A percentile compares a stretch with the other conserved stretches of the same genome.
phyloP scores from a whole-genome alignment of 2,888 invertebrate genomes.

The Apamea anceps region DNA sequence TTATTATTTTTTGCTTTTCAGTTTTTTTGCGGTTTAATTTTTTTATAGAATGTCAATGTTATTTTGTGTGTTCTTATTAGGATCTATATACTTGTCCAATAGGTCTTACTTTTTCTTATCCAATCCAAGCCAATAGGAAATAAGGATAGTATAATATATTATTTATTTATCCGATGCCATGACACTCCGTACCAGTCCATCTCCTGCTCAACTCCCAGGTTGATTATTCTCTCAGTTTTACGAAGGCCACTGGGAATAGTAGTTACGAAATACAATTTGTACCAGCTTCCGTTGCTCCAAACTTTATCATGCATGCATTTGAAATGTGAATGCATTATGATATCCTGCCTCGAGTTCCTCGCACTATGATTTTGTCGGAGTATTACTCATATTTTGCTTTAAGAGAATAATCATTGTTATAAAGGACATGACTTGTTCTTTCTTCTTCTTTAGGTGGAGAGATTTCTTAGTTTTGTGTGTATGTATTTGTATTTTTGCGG shows the following conservation, averaged over 20 bases:
- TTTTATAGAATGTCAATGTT: neutral
- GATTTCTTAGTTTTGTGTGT: neutral
- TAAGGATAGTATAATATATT: neutral
- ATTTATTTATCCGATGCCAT: conserved; percentile 15
- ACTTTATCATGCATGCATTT: conserved; percentile 63
- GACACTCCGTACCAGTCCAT: neutral
- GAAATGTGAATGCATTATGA: conserved; percentile 56
- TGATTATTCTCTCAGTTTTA: conserved; percentile 59
- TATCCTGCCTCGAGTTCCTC: conserved; percentile 14
- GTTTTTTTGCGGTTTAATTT: too few species aligned
- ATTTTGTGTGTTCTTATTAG: neutral
- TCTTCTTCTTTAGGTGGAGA: too few species aligned
- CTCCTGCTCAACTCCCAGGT: conserved; percentile 30
- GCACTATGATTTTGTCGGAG: conserved; percentile 12
- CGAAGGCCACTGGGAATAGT: conserved; percentile 61
- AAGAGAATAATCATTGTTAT: conserved; percentile 14
- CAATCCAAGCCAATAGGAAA: neutral
- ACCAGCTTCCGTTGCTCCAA: conserved; percentile 57
- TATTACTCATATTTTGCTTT: conserved; percentile 36
- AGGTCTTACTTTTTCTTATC: neutral
- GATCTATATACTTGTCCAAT: neutral
- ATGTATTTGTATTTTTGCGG: neutral
- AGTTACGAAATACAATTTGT: conserved; percentile 66
- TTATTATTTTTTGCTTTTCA: too few species aligned
- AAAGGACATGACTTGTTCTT: neutral